Base-by-base conservation (phyloP, 2,113 vertebrate genomes). In the Hyperoodon ampullatus region DNA sequence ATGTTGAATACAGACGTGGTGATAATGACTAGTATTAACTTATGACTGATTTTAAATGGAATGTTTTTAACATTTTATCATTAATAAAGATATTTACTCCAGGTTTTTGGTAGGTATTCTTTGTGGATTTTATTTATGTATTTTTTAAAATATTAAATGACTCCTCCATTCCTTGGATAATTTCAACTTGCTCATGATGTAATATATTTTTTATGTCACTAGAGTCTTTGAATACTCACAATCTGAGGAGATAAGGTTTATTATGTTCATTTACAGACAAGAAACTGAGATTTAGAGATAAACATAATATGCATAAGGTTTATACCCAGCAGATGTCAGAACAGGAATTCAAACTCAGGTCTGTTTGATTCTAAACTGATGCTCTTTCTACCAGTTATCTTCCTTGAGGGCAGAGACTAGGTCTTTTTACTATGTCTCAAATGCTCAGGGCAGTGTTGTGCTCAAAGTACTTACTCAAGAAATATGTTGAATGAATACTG, bases 171-270 rank as follows among this genome's bases (percentile, higher is more conserved):
- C 26, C n/a, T 83, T 50, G 50, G 42, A 55, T 95, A 53, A 94
- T 93, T 10, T 3, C 70, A 90, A 83, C 2, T 84, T 84, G 24
- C 23, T 58, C 61, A 91, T 82, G 28, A 94, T 91, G 8, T n/a
- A 61, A 75, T 74, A 82, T 87, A 61, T 92, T 93, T 89, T 92
- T 88, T 24, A 80, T 83, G 86, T 77, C n/a, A 72, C 68, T 93
- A 50, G 6, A 68, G 16, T 94, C 30, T 71, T 89, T 95, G 47
- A 88, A 84, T 82, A 85, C 55, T 96, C 30, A 88, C 18, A 75
- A 28, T 42, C 24, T 87, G 90, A 88, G 39, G 50, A 83, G 63
- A 71, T 35, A n/a, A 16, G 35, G 11, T 83, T 94, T 53, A 70
- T 92, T 33, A 84, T 35, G 72, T 18, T 5, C 44, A 68, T 95